Evolutionary conservation across 1,140 invertebrate genomes (phyloP), one percentile per base, ranked within the genome.

Genomic region (Lithobius niger): DNA sequence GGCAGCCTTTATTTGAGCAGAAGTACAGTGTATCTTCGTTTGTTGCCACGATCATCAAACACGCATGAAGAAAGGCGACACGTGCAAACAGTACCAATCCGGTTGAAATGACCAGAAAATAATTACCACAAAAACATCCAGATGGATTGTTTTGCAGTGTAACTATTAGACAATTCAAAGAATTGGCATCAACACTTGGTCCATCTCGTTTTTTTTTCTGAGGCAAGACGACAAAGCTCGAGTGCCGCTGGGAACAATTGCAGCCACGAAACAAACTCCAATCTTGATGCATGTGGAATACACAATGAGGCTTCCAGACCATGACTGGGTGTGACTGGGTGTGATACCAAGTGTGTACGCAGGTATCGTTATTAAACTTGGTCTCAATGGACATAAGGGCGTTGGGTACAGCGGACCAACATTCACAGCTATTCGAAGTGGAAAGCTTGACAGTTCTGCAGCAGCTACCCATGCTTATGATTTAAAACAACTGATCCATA

Each of bases 251-350:
- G 71, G 70, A 43, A 54, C 69, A 19, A 65, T 69, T 44, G 71
- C 68, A 42, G 70, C 66, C 28, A 69, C 69, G 22, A 68, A 65
- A 54, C 69, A 73, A 60, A 57, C 64, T 24, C 63, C 62, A 13
- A 52, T 67, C 3, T 44, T 73, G 59, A 71, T 71, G 67, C 62
- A 69, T 61, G 45, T 73, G 40, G 66, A 73, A 50, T 73, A 72
- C 56, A 43, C 59, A 53, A 59, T 73, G 2, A 55, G 24, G 27
- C 60, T 73, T 21, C 67, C 70, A 26, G 68, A 73, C 62, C 70
- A 73, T 63, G 71, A 74, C 59, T 74, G 62, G 58, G 65, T 71
- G 15, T 59, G 71, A 63, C 31, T 36, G 54, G 25, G 31, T 44
- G 21, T 70, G 10, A 70, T 69, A 52, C 66, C 67, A 10, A 60